phyloP scores from a whole-genome alignment of 1,140 invertebrate genomes.

The Maniola jurtina region DNA sequence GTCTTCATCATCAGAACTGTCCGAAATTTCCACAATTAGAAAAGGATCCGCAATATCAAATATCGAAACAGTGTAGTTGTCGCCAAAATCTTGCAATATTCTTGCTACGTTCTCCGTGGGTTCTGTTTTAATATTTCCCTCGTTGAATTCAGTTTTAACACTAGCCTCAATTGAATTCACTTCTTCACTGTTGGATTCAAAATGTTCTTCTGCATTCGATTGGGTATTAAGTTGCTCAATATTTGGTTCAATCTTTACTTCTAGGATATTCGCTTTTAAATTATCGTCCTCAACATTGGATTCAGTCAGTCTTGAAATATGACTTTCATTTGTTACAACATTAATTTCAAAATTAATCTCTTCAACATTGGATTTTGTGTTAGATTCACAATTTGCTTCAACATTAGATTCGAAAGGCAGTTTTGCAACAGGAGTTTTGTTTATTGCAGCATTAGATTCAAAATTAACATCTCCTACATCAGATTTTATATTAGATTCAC shows the following conservation, averaged over 20 bases:
- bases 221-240: not conserved
- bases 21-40: conserved; percentile 46
- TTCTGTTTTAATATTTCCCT: conserved; percentile 37
- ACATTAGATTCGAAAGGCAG: not conserved
- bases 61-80: conserved; percentile 33
- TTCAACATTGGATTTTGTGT: not conserved
- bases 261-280: not conserved
- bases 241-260: not conserved
- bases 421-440: too few relatives aligned
- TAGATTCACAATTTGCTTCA: not conserved
- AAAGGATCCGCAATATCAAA: conserved; percentile 49
- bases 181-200: not conserved
- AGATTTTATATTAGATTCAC: not conserved
- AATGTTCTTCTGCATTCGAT: too few relatives aligned
- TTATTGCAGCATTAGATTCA: not conserved
- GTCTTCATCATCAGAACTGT: conserved; percentile 41
- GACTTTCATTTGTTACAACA: not conserved
- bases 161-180: not conserved
- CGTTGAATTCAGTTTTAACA: not conserved
- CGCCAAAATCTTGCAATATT: conserved; percentile 36
- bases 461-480: not conserved
- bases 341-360: not conserved
- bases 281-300: not conserved
- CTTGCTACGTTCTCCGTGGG: conserved; percentile 32
- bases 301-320: not conserved